Conservation (phyloP, 2,113 vertebrate genomes). For the Psettodes erumei region DNA sequence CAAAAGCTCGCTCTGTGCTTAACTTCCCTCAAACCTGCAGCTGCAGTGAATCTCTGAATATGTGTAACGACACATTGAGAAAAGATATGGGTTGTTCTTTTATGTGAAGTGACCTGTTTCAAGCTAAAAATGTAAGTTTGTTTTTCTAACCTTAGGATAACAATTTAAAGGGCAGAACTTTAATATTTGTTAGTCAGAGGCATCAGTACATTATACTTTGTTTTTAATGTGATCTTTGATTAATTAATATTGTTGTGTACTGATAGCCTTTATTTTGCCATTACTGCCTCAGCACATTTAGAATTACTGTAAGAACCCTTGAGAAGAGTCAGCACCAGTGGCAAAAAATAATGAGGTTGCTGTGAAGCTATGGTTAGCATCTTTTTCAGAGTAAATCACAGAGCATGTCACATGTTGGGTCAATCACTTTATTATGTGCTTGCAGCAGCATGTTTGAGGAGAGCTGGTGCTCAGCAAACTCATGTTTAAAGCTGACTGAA, state of each 20-base stretch:
- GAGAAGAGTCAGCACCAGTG: neutral
- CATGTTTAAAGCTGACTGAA: slow-evolving; percentile 16
- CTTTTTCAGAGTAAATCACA: slow-evolving; percentile 16
- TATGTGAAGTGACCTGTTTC: neutral
- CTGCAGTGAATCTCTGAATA: neutral
- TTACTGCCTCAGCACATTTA: slow-evolving; percentile 2
- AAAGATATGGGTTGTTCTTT: neutral
- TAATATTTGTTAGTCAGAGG: neutral
- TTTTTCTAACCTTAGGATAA: neutral
- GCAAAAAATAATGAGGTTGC: slow-evolving; percentile 16
- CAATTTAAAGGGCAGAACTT: neutral
- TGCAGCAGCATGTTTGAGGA: slow-evolving; percentile 33
- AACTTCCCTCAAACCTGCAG: neutral
- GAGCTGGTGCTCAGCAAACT: slow-evolving; percentile 28
- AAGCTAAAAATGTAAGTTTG: slow-evolving; percentile 30
- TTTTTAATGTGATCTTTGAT: neutral
- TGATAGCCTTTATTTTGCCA: neutral
- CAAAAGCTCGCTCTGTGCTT: slow-evolving; percentile 18
- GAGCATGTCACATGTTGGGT: neutral
- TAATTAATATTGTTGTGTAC: neutral
- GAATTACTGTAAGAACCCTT: neutral
- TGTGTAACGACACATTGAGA: neutral
- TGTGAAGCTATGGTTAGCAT: slow-evolving; percentile 4
- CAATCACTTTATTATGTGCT: slow-evolving; percentile 15
- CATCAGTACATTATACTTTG: neutral